Base-by-base conservation (phyloP, 2,797 vertebrate genomes). In the Sebastes flavidus region DNA sequence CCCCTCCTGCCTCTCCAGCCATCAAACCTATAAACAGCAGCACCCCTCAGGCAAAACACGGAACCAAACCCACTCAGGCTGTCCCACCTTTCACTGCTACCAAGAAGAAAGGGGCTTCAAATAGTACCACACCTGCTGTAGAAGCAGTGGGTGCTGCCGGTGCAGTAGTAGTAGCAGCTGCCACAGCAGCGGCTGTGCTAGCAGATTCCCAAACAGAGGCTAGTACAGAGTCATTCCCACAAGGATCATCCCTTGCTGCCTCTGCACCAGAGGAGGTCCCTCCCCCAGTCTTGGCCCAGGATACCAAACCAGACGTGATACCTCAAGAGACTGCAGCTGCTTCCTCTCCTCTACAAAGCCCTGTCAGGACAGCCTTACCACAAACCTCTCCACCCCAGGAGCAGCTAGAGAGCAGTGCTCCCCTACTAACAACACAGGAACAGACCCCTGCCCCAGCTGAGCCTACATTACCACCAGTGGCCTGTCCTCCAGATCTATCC, bases 51-150 rank as follows among this genome's bases (percentile, higher is more conserved):
- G 29, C 84, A 18, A 95, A 92, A 80, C 71, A 75, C 58, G 72
- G 61, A 58, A 13, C 78, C 59, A 96, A 95, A 83, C 93, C 94
- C 20, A 93, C 91, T 25, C 94, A 94, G 84, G 84, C 93, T 20
- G 91, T 94, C 58, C 36, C 74, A 6, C 94, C 94, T 29, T 92
- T 91, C 49, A 80, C 46, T n/a, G 25, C 80, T 1, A 9, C 10
- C 10, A 92, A 89, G 72, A 92, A 88, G 49, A 73, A 25, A 0
- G 81, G 24, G 16, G 63, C 32, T 25, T 58, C 83, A 20, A 89
- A 82, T 30, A 12, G 54, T 16, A 54, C 80, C 11, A 25, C 32
- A 20, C 22, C 72, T 54, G 59, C 20, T 71, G 46, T 5, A 5
- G 60, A 42, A 63, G 29, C 71, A 58, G 67, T 65, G 5, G 25